These are phyloP conservation scores for Brachyhypopomus occidentalis DNA, from an alignment of 2,113 vertebrate species.

Conservation along the genomic window DNA sequence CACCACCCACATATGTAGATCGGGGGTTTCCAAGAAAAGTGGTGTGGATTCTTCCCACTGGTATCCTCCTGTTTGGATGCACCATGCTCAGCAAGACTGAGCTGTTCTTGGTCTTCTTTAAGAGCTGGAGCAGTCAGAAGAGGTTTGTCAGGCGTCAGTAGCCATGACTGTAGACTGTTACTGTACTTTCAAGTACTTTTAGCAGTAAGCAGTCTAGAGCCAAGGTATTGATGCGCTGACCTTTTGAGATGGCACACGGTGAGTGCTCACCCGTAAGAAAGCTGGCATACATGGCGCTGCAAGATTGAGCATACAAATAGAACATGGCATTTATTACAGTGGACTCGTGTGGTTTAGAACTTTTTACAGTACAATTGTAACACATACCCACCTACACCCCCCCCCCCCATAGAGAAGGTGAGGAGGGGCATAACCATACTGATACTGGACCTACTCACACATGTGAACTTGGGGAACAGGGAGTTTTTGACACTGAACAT, in stretches of 20 bases:
- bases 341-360: neutral
- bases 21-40: slow-evolving; percentile 49
- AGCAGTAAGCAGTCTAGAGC: slow-evolving; percentile 99
- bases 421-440: neutral
- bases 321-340: neutral
- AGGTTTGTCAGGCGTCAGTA: slow-evolving; percentile 90
- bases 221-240: slow-evolving; percentile 94
- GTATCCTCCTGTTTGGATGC: slow-evolving; percentile 22
- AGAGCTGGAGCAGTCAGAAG: slow-evolving; percentile 56
- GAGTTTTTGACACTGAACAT: neutral
- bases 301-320: neutral
- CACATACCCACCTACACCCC: too few species aligned
- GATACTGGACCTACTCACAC: neutral
- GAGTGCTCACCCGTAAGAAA: slow-evolving; percentile 18
- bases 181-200: slow-evolving; percentile 81
- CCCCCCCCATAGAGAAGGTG: too few species aligned
- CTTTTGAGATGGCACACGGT: slow-evolving; percentile 15
- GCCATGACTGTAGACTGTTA: slow-evolving; percentile 99
- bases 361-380: neutral
- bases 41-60: slow-evolving; percentile 32
- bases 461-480: neutral
- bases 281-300: neutral
- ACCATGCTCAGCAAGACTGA: slow-evolving; percentile 10
- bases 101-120: slow-evolving; percentile 54
- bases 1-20: slow-evolving; percentile 43